Base-by-base conservation (phyloP, 2,113 vertebrate species). In the Ancistrus triradiatus region DNA sequence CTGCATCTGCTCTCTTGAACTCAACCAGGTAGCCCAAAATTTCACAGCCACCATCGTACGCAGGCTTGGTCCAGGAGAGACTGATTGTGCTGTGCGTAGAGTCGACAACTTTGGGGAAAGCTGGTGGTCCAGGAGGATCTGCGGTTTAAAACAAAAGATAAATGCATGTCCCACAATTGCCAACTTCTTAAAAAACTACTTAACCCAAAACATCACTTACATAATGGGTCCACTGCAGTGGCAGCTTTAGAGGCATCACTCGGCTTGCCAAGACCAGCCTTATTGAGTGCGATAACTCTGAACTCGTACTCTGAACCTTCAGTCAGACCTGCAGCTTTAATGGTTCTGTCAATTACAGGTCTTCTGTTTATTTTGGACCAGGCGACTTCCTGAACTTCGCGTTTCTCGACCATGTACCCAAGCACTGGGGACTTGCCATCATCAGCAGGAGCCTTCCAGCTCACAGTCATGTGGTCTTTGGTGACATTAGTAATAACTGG, bases 101-200 rank as follows among this genome's bases (percentile, higher is more conserved):
- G 68, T 99, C 96, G 59, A 94, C 77, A 7, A 95, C 92, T 74
- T 99, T 99, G 0, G 96, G 96, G 81, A 97, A 99, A 66, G 95
- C 93, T 70, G 96, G 96, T 62, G 96, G 96, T 13, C 94, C 95
- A 48, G 96, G 96, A 75, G 96, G 95, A 90, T 99, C 96, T 99
- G 73, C 72, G 60, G 77, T 68, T n/a, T 63, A 68, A 73, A 57
- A 68, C 1, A 63, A 22, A 59, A 58, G 2, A 49, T 24, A 22
- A 44, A 33, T 48, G 63, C 2, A 40, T 22, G 7, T 44, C 5
- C n/a, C n/a, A n/a, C n/a, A n/a, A n/a, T n/a, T n/a, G n/a, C n/a
- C n/a, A n/a, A n/a, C n/a, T n/a, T n/a, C n/a, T n/a, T n/a, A n/a
- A n/a, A n/a, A n/a, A n/a, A n/a, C n/a, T n/a, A n/a, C n/a, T n/a